Percentiles rank a stretch among this genome's conserved stretches.
phyloP scores from a whole-genome alignment of 2,888 invertebrate genomes.

The Hyles lineata region DNA sequence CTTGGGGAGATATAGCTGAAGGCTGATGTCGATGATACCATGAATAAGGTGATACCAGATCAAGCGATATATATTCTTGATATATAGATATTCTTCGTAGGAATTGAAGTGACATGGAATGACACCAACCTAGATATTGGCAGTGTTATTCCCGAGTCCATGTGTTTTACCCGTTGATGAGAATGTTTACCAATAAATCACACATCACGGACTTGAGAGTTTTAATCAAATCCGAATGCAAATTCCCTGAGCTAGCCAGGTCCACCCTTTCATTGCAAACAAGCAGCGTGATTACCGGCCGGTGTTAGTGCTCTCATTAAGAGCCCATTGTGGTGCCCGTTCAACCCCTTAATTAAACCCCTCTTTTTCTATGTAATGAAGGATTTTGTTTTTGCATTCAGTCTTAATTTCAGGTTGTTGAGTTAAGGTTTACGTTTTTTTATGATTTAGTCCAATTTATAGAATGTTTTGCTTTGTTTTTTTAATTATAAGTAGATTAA shows the following conservation, averaged over 20 bases:
- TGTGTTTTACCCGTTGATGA: too few relatives aligned
- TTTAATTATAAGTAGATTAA: too few relatives aligned
- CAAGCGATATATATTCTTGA: too few relatives aligned
- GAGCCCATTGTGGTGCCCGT: neutral
- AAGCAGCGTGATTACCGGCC: conserved; percentile 1
- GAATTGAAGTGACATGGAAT: too few relatives aligned
- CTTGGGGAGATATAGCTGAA: too few relatives aligned
- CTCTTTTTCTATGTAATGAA: neutral
- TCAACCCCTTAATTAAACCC: neutral
- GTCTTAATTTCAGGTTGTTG: neutral
- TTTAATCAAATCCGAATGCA: neutral
- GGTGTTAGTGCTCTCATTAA: conserved; percentile 1
- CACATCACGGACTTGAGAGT: neutral
- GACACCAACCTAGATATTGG: too few relatives aligned
- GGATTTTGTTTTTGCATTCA: neutral
- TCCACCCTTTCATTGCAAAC: conserved; percentile 16
- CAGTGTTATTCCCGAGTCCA: too few relatives aligned
- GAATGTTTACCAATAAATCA: neutral
- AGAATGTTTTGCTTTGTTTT: too few relatives aligned
- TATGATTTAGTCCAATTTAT: too few relatives aligned
- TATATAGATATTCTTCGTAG: too few relatives aligned
- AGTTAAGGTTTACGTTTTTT: neutral
- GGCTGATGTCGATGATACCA: too few relatives aligned
- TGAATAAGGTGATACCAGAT: too few relatives aligned
- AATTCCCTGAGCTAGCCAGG: neutral